Evolutionary conservation across 2,888 invertebrate species (phyloP), one percentile per base, ranked within the genome.

Genomic region (Actias luna): DNA sequence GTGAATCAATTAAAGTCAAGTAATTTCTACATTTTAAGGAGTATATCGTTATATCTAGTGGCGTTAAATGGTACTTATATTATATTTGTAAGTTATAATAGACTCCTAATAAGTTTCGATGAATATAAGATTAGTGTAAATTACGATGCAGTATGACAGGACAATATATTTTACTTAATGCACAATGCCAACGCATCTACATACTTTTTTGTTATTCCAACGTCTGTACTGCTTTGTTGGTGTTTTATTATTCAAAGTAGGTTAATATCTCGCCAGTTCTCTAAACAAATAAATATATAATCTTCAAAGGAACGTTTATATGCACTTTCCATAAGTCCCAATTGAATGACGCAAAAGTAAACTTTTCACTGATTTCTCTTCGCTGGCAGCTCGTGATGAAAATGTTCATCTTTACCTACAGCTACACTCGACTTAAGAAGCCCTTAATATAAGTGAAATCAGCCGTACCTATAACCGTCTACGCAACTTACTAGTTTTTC

Each of bases 291-390:
- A 50, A 55, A 55, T 55, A 29, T 29, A 55, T 55, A 55, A 55
- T 29, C 29, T 29, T 29, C 29, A 29, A 2, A 29, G 8, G 25
- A 29, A 55, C 25, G 22, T 10, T 50, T 22, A 29, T n/a, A 55
- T 29, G 29, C 55, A 60, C 50, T 60, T 60, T 60, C 60, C 60
- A 60, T 50, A 60, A 63, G 73, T 66, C 74, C 69, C 63, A 67
- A 65, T 72, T 69, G 58, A 62, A 61, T 66, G 64, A 58, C 59
- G 67, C 52, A 71, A 64, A 69, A 70, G 64, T 66, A 68, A 63
- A 68, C 66, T 65, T 70, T 74, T 71, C 67, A 69, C 74, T 69
- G 74, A 69, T 76, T 74, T 74, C 75, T 67, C 75, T 67, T 50
- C 42, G 60, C 5, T 27, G 14, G n/a, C 27, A 29, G 29, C 16